These are phyloP conservation scores for Tangara arthus DNA, from an alignment of 2,797 vertebrate genomes.

Conservation along the genomic window DNA sequence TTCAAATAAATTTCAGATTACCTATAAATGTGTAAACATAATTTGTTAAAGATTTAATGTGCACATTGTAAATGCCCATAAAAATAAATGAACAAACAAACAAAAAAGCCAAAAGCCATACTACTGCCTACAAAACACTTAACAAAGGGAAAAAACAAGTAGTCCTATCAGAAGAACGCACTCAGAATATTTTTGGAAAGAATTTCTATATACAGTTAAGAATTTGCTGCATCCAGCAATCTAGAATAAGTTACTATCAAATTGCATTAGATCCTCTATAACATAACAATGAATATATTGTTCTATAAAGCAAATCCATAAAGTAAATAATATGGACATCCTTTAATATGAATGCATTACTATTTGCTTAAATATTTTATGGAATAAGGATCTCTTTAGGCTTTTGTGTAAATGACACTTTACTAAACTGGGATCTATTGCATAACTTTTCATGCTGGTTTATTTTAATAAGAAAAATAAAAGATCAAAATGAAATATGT, in stretches of 20 bases:
- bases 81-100: neutral
- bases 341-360: neutral
- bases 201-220: neutral
- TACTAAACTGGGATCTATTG: neutral
- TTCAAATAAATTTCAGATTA: neutral
- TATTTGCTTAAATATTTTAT: neutral
- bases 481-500: neutral
- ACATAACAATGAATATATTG: neutral
- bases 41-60: neutral
- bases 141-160: neutral
- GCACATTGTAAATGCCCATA: fast-evolving
- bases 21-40: neutral
- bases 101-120: neutral
- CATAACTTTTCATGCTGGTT: neutral
- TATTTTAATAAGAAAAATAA: neutral
- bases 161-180: neutral
- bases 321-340: neutral
- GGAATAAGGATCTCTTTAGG: neutral
- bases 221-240: neutral
- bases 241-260: neutral
- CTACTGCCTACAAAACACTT: neutral
- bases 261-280: neutral
- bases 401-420: neutral
- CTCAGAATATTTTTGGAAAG: neutral
- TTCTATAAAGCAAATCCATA: neutral